A percentile compares a stretch with the other conserved stretches of the same genome.
Evolutionary conservation across 53 echinoderm and acorn worm species (phyloP).

Genomic region (Arbacia lixula): DNA sequence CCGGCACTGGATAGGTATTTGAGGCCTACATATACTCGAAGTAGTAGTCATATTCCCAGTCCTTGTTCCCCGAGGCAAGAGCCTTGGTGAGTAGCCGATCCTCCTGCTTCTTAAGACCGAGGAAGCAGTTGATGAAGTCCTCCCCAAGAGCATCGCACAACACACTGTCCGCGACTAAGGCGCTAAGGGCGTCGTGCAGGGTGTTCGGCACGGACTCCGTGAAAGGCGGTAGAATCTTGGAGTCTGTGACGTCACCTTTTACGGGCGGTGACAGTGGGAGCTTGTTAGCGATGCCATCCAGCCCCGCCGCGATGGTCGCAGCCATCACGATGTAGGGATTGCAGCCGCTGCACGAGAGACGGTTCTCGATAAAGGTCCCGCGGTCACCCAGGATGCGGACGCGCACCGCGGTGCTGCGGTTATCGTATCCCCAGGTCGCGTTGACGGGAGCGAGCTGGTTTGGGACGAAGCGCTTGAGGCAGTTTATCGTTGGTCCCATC

Average conservation of each 20-base stretch:
- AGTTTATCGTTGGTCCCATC: conserved; percentile 54
- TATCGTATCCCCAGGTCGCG: conserved; percentile 62
- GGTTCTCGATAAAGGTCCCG: conserved; percentile 34
- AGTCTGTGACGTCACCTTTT: conserved; percentile 14
- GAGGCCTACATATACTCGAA: conserved; percentile 25
- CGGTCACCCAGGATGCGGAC: conserved; percentile 11
- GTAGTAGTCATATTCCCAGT: conserved; percentile 48
- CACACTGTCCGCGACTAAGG: conserved; percentile 35
- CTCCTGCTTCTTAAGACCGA: conserved; percentile 24
- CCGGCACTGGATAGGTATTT: no score
- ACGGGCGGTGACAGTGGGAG: conserved; percentile 22
- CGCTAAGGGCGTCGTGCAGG: conserved; percentile 34
- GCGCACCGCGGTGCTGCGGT: conserved; percentile 43
- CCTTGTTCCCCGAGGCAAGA: conserved; percentile 2
- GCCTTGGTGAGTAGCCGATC: conserved; percentile 24
- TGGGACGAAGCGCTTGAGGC: conserved; percentile 23
- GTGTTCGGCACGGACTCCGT: conserved; percentile 22
- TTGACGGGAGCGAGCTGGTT: conserved; percentile 32
- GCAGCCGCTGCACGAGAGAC: conserved; percentile 23
- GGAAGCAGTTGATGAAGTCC: conserved; percentile 49
- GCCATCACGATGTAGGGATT: conserved; percentile 48
- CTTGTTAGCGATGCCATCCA: conserved; percentile 49
- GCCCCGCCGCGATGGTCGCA: conserved; percentile 37
- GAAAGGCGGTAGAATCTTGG: conserved; percentile 18
- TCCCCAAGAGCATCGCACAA: conserved; percentile 32